phyloP scores from a whole-genome alignment of 2,113 vertebrate genomes.

The Crotalus horridus region DNA sequence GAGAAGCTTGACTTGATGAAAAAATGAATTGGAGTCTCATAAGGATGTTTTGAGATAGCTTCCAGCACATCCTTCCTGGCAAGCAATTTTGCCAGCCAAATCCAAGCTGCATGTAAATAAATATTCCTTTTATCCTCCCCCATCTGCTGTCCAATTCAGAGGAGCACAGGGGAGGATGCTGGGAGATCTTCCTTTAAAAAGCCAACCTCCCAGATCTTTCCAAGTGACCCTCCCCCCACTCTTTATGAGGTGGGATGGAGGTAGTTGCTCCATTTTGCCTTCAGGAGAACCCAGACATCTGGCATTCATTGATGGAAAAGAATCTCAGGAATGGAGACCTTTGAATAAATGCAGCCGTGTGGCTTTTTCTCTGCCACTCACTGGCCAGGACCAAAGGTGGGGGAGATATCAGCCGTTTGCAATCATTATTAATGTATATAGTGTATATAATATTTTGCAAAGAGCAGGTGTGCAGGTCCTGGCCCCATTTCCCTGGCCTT shows the following conservation, averaged over 20 bases:
- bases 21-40: not conserved
- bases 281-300: not conserved
- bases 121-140: not conserved
- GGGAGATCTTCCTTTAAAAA: not conserved
- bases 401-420: not conserved
- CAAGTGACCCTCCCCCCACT: not conserved
- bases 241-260: not conserved
- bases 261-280: not conserved
- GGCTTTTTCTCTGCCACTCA: not conserved
- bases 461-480: not conserved
- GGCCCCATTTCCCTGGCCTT: not conserved
- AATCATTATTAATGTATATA: not conserved
- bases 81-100: not conserved
- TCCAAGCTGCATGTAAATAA: not conserved
- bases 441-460: not conserved
- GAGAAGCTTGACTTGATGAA: not conserved
- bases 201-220: not conserved
- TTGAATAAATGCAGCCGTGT: not conserved
- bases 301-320: constrained; percentile 9
- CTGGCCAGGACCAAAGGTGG: not conserved
- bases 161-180: not conserved
- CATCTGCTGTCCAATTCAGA: not conserved
- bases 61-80: not conserved
- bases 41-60: not conserved
- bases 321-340: constrained; percentile 24